Base-by-base conservation (phyloP, 2,113 vertebrate species). In the Synchiropus splendidus region DNA sequence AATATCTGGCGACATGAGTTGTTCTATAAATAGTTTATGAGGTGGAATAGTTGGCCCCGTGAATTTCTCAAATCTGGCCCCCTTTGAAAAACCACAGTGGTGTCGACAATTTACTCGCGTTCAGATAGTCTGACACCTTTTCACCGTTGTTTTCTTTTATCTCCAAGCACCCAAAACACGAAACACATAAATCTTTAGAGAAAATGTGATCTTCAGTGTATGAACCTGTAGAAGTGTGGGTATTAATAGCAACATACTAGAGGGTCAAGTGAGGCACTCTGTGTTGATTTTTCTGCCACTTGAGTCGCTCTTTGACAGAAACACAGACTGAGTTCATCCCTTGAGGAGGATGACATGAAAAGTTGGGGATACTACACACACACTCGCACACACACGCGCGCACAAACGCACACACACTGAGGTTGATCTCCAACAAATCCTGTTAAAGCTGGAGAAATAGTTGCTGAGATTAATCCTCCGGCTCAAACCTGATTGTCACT, bases 351-450 rank as follows among this genome's bases (percentile, higher is more conserved):
- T 35, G 57, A 65, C 56, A 67, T 58, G 48, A 33, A 59, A 65
- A 63, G 52, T 58, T 6, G 42, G 21, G 31, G 37, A 44, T 42
- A 36, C 53, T 2, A 13, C 30, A 31, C 31, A 15, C 36, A 54
- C 40, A 52, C 45, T 50, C 31, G 50, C 42, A 33, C 53, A 40
- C 35, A 37, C 36, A 21, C 33, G 38, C 46, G 32, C 58, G 36
- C 40, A 42, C 17, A 36, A 21, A 42, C n/a, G 21, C 45, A 31
- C 35, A 35, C 14, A 18, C 3, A 36, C 30, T 36, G 16, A 70
- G 67, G 50, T 60, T 59, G 38, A 35, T 72, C 42, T 42, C 48
- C 67, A 61, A 63, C 51, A 74, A 77, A 74, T 71, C 64, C 61
- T 73, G 61, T 70, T 67, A 70, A 27, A 54, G 34, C 27, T 45